Evolutionary conservation across 2,888 invertebrate species (phyloP).

Genomic region (Lordiphosa andalusiaca): DNA sequence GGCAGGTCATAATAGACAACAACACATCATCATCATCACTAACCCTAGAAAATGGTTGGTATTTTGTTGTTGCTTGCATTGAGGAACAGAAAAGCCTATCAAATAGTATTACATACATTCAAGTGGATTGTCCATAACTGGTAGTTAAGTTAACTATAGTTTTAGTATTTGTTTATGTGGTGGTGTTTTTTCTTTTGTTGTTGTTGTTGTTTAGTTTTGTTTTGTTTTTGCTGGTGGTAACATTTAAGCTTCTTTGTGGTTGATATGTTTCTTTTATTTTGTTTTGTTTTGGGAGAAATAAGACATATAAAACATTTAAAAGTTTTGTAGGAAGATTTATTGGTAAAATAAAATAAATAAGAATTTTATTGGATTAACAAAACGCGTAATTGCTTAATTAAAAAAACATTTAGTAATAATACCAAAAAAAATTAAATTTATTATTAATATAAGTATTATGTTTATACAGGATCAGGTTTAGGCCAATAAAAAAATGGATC

Average conservation of each 20-base stretch:
- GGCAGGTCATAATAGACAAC: slow-evolving; percentile 33
- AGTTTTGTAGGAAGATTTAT: slow-evolving; percentile 52
- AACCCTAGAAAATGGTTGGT: slow-evolving; percentile 44
- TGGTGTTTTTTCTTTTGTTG: slow-evolving; percentile 39
- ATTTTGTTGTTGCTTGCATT: slow-evolving; percentile 15
- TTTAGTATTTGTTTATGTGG: slow-evolving; percentile 50
- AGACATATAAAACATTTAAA: slow-evolving; percentile 28
- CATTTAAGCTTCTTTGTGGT: slow-evolving; percentile 55
- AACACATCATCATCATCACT: slow-evolving; percentile 38
- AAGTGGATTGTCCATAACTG: slow-evolving; percentile 67
- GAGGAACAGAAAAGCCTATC: slow-evolving; percentile 69
- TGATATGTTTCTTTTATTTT: slow-evolving; percentile 27
- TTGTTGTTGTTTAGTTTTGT: slow-evolving; percentile 28
- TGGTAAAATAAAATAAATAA: slow-evolving; percentile 68
- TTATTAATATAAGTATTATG: no score
- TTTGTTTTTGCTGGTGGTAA: slow-evolving; percentile 55
- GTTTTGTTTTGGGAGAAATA: slow-evolving; percentile 7
- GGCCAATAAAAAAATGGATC: no score
- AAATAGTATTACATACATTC: slow-evolving; percentile 30
- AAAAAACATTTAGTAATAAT: slow-evolving; percentile 64
- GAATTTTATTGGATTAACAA: slow-evolving; percentile 56
- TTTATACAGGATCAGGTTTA: no score
- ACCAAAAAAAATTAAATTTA: slow-evolving; percentile 64
- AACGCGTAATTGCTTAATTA: slow-evolving; percentile 52
- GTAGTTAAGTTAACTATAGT: slow-evolving; percentile 41